These are phyloP conservation scores for Phalanger gymnotis DNA, from an alignment of 2,797 vertebrate species.

Conservation along the genomic window DNA sequence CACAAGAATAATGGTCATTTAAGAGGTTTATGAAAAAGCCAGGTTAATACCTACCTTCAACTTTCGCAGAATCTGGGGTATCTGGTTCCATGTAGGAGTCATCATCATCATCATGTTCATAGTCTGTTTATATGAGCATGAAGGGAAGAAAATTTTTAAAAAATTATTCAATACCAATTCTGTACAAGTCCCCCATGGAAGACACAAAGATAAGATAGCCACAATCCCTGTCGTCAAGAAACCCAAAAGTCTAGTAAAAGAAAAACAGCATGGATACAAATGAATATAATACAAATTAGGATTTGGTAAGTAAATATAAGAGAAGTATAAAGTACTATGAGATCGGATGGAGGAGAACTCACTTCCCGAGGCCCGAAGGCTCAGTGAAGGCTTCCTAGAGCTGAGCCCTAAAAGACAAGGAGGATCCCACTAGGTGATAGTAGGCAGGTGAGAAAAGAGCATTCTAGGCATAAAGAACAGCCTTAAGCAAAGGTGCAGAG, in stretches of 20 bases:
- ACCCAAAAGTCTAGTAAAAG: background rate
- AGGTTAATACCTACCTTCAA: conserved; percentile 77
- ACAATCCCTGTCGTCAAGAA: background rate
- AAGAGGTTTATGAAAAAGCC: background rate
- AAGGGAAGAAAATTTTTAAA: conserved; percentile 30
- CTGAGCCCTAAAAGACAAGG: background rate
- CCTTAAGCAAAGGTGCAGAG: background rate
- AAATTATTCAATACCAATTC: background rate
- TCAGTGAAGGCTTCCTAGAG: background rate
- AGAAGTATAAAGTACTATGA: background rate
- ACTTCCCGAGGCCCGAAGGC: background rate
- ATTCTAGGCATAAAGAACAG: background rate
- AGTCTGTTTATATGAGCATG: conserved; percentile 77
- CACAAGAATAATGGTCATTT: background rate
- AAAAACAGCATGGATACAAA: background rate
- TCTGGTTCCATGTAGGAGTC: conserved; percentile 93
- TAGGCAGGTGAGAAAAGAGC: background rate
- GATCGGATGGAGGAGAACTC: background rate
- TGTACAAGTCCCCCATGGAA: background rate
- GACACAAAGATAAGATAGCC: background rate
- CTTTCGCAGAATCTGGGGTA: conserved; percentile 77
- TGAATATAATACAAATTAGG: background rate
- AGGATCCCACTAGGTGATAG: background rate
- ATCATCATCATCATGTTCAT: conserved; percentile 91
- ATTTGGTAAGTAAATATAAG: background rate